Evolutionary conservation across 2,797 vertebrate genomes (phyloP).

Genomic region (Hemibagrus guttatus): DNA sequence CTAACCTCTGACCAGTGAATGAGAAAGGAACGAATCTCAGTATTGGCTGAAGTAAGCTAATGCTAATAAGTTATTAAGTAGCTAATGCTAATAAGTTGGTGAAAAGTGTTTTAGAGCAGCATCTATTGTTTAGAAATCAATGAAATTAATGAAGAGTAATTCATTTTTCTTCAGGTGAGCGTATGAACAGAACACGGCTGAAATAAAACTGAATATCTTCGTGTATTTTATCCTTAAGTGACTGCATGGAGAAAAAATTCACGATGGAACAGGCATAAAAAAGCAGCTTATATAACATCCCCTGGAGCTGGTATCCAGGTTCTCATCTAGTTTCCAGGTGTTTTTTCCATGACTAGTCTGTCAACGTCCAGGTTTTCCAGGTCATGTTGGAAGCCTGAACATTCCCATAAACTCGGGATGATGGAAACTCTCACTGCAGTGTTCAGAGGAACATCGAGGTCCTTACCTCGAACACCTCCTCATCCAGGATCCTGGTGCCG

Average conservation of each 20-base stretch:
- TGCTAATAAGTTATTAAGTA: neutral
- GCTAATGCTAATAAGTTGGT: neutral
- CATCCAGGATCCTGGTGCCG: conserved; percentile 95
- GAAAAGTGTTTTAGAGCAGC: neutral
- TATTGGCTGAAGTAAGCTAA: neutral
- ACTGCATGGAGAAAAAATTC: neutral
- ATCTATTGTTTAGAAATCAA: too few species aligned
- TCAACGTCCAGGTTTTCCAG: conserved; percentile 2
- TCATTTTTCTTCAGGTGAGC: neutral
- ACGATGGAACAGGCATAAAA: neutral
- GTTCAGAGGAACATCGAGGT: neutral
- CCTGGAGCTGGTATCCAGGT: neutral
- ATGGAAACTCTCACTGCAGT: neutral
- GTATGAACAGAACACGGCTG: neutral
- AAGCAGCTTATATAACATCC: neutral
- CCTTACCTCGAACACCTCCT: conserved; percentile 95
- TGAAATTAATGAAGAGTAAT: too few species aligned
- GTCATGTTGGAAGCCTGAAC: conserved; percentile 10
- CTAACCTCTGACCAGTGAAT: neutral
- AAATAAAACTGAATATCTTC: too few species aligned
- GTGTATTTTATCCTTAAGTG: neutral
- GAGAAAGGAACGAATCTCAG: neutral
- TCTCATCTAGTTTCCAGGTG: conserved; percentile 16
- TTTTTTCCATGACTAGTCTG: conserved; percentile 11
- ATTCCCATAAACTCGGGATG: neutral